phyloP scores from a whole-genome alignment of 2,888 invertebrate species.

The Nomada fabriciana region DNA sequence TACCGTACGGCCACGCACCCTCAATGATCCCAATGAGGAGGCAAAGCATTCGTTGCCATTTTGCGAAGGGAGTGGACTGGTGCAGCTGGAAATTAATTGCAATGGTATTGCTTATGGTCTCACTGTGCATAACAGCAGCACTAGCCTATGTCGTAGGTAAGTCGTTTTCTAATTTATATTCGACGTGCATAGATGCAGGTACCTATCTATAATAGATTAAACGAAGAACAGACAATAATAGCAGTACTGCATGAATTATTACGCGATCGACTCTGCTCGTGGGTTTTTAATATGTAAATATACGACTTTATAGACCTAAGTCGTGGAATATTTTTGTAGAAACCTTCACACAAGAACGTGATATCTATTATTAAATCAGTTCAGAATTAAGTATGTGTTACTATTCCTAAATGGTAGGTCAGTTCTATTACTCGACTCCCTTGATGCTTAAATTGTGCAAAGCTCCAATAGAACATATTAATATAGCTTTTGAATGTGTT shows the following conservation, averaged over 20 bases:
- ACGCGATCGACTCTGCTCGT: not conserved
- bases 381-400: too few species aligned
- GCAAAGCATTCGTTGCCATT: constrained; percentile 91
- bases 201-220: not conserved
- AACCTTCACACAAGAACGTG: too few species aligned
- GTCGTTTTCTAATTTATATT: constrained; percentile 32
- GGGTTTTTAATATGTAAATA: not conserved
- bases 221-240: not conserved
- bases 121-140: constrained; percentile 92
- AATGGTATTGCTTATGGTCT: constrained; percentile 93
- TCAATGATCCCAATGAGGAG: constrained; percentile 84
- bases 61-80: constrained; percentile 93
- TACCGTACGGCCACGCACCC: constrained; percentile 83
- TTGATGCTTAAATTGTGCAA: too few species aligned
- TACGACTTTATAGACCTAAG: not conserved
- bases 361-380: too few species aligned
- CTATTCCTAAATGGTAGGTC: too few species aligned
- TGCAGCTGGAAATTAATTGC: constrained; percentile 98
- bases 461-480: too few species aligned
- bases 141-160: constrained; percentile 95
- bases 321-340: too few species aligned
- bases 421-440: too few species aligned
- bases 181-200: not conserved
- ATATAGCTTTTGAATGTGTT: too few species aligned
- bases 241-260: not conserved